phyloP scores from a whole-genome alignment of 2,888 invertebrate species.

The Drosophila borborema region DNA sequence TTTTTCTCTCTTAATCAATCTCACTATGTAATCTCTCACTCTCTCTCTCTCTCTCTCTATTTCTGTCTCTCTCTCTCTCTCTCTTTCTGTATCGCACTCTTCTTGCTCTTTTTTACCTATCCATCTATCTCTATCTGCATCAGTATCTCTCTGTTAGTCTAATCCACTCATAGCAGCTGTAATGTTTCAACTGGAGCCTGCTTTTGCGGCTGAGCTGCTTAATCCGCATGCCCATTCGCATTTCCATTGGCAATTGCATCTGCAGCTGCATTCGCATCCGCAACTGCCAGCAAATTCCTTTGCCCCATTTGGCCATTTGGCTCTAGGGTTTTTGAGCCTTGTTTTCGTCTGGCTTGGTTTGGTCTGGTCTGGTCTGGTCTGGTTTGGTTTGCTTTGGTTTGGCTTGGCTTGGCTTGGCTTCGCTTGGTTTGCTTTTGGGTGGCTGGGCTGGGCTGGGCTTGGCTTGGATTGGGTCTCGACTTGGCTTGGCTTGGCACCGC shows the following conservation, averaged over 20 bases:
- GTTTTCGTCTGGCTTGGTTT: conserved; percentile 33
- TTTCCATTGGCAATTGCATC: conserved; percentile 20
- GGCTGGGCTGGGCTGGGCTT: neutral
- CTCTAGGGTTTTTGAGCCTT: conserved; percentile 28
- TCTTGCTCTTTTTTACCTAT: fast-evolving
- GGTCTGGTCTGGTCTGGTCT: conserved; percentile 14
- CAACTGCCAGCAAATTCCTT: conserved; percentile 20
- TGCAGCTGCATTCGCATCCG: conserved; percentile 13
- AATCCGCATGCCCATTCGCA: conserved; percentile 42
- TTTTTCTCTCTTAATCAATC: neutral
- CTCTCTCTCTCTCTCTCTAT: no score
- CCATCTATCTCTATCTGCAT: neutral
- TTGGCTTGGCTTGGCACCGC: conserved; percentile 6
- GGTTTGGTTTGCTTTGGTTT: conserved; percentile 21
- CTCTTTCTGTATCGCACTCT: neutral
- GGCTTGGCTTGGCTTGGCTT: conserved; percentile 24
- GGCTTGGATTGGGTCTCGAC: conserved; percentile 7
- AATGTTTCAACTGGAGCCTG: conserved; percentile 38
- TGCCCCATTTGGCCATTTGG: conserved; percentile 36
- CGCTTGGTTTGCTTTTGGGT: conserved; percentile 14
- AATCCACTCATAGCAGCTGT: conserved; percentile 23
- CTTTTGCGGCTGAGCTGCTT: conserved; percentile 48
- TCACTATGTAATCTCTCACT: no score
- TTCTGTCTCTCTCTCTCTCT: no score
- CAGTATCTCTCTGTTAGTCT: neutral